Base-by-base conservation (phyloP, 1,140 invertebrate species). In the Panulirus ornatus region DNA sequence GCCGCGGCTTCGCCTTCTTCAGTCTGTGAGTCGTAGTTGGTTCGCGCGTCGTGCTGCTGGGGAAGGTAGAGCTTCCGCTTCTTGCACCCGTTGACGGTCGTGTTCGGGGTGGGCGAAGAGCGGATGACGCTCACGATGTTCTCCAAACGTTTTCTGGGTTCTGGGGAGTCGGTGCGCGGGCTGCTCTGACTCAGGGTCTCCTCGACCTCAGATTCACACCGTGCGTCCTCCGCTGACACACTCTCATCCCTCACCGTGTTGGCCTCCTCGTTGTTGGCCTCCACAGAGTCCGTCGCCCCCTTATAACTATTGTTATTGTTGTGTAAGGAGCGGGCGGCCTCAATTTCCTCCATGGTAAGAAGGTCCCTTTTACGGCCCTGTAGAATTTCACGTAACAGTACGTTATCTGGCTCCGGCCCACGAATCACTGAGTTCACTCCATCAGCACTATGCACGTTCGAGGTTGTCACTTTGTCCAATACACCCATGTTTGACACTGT, bases 51-150 rank as follows among this genome's bases (percentile, higher is more conserved):
- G 93, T 98, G 97, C 93, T 99, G 98, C 93, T 98, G 97, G 0
- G 98, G 98, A 92, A 99, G 97, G 93, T 99, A 99, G n/a, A 99
- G 95, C 94, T 99, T 99, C 34, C 98, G 95, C 94, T 99, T 99
- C 94, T 98, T 98, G 94, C 97, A 99, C 66, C 97, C 98, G 94
- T 97, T 98, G 90, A 93, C 94, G 89, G 92, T 76, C 9, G 88
- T 51, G 47, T 91, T 84, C 84, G 96, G 96, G 84, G 89, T 92
- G 9, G 97, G 97, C 92, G 97, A 97, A 92, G 97, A 96, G 87
- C 97, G 95, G 97, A 98, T 98, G 76, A 96, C 97, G 81, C 97
- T 97, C 79, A 98, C 97, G 91, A 99, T 98, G 94, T 98, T 98
- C 95, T 99, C 98, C 83, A 99, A 97, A 30, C 97, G 96, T 94